These are phyloP conservation scores for Chrysogorgia sp. DNA, from an alignment of 92 coral and sea anemone species.

Conservation along the genomic window DNA sequence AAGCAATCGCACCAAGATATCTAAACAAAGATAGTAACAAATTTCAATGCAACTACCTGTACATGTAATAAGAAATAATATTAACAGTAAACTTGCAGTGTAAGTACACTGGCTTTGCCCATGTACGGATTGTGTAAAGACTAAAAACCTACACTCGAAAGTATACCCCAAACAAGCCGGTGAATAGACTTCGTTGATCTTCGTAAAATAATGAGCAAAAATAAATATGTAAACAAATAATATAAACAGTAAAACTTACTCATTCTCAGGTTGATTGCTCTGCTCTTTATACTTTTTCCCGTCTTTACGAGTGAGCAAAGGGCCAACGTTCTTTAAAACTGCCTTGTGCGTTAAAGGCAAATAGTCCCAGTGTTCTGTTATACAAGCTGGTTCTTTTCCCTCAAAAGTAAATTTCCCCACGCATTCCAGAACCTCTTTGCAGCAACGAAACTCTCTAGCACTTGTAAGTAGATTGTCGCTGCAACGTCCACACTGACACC, in stretches of 20 bases:
- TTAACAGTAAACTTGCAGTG: not conserved
- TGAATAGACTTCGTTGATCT: no score
- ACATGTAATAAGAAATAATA: not conserved
- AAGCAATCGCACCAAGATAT: constrained; percentile 26
- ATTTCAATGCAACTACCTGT: no score
- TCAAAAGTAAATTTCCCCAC: constrained; percentile 31
- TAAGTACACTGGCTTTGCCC: not conserved
- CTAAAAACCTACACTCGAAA: no score
- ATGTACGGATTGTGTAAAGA: not conserved
- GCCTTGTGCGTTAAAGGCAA: not conserved
- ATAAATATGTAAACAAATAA: no score
- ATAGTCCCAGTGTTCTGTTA: constrained; percentile 29
- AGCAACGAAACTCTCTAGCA: constrained; percentile 44
- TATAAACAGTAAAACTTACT: constrained; percentile 38
- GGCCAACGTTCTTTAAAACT: constrained; percentile 27
- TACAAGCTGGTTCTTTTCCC: constrained; percentile 21
- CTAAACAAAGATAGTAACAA: not conserved
- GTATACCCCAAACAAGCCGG: no score
- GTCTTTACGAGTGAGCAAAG: constrained; percentile 8
- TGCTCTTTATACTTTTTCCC: constrained; percentile 4
- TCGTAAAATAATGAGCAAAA: no score
- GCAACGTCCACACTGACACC: constrained; percentile 51
- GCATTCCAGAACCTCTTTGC: constrained; percentile 37
- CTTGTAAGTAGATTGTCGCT: constrained; percentile 26
- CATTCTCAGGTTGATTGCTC: not conserved